phyloP scores from a whole-genome alignment of 2,888 invertebrate genomes.

The Xestobium rufovillosum region DNA sequence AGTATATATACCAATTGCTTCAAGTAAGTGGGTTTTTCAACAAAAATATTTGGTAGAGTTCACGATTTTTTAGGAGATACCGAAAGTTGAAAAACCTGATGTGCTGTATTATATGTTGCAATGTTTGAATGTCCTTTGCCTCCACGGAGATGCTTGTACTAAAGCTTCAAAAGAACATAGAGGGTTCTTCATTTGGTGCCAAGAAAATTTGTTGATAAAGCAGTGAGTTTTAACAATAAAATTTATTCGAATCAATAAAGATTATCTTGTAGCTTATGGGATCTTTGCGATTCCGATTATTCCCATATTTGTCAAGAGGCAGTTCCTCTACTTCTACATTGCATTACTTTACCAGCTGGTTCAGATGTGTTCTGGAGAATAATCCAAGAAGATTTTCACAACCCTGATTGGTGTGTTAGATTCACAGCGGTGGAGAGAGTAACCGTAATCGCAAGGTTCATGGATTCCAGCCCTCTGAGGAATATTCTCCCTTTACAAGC shows the following conservation, averaged over 20 bases:
- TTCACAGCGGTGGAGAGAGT: conserved; percentile 95
- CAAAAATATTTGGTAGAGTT: conserved; percentile 2
- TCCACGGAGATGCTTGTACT: conserved; percentile 89
- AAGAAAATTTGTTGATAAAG: conserved; percentile 89
- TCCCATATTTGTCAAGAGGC: conserved; percentile 91
- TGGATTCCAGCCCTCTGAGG: conserved; percentile 82
- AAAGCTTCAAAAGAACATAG: conserved; percentile 82
- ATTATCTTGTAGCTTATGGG: conserved; percentile 69
- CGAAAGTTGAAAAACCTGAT: conserved; percentile 79
- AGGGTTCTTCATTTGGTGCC: conserved; percentile 92
- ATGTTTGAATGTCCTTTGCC: conserved; percentile 80
- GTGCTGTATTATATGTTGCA: conserved; percentile 88
- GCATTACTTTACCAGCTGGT: conserved; percentile 88
- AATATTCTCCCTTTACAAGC: conserved; percentile 82
- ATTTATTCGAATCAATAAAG: conserved; percentile 5
- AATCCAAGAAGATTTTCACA: conserved; percentile 92
- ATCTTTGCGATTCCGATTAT: conserved; percentile 81
- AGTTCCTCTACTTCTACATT: conserved; percentile 89
- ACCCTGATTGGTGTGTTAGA: conserved; percentile 77
- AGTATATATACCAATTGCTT: conserved; percentile 85
- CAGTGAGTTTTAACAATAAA: conserved; percentile 53
- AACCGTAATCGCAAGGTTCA: conserved; percentile 84
- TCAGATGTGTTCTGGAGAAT: conserved; percentile 93
- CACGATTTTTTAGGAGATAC: conserved; percentile 55
- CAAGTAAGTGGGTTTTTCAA: conserved; percentile 50